Base-by-base conservation (phyloP, 2,797 vertebrate species). In the Tinamus major region DNA sequence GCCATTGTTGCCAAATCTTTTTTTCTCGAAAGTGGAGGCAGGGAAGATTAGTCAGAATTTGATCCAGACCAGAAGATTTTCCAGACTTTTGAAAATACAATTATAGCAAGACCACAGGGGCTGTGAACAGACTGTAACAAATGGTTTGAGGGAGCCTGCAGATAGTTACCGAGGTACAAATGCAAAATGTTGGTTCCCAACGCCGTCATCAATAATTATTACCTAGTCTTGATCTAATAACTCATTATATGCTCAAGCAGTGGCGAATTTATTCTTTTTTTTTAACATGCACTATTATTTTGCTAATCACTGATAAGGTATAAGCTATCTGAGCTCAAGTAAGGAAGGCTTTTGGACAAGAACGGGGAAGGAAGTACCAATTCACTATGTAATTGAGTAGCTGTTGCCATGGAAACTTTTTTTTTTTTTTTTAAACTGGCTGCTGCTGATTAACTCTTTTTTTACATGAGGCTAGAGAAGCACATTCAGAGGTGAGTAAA, bases 351-450 rank as follows among this genome's bases (percentile, higher is more conserved):
- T 89, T 53, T 44, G 53, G 56, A 62, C 65, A 62, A 82, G 84
- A 92, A n/a, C 3, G 71, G 35, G 15, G 53, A 56, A 95, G 64
- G n/a, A 82, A 61, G 58, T 58, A 79, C 35, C 3, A 2, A 75
- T 31, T 46, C 27, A 35, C 64, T 58, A 55, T 84, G 94, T 79
- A 90, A 85, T 94, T 89, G 94, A 87, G 95, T 69, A 92, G 80
- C 80, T 49, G 92, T 94, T 96, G 61, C 88, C 93, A 96, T 96
- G 88, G 94, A 85, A 85, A 93, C 61, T 58, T 68, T 27, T 44
- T 89, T 88, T 92, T 91, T 80, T 74, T 46, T 67, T 67, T 18
- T 13, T 39, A 39, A 21, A 86, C 93, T 77, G 64, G 49, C 84
- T 95, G 71, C 44, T 87, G 81, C 35, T 85, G 89, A 79, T 75